phyloP scores from a whole-genome alignment of 2,113 vertebrate genomes.

The Drymodes brunneopygia region DNA sequence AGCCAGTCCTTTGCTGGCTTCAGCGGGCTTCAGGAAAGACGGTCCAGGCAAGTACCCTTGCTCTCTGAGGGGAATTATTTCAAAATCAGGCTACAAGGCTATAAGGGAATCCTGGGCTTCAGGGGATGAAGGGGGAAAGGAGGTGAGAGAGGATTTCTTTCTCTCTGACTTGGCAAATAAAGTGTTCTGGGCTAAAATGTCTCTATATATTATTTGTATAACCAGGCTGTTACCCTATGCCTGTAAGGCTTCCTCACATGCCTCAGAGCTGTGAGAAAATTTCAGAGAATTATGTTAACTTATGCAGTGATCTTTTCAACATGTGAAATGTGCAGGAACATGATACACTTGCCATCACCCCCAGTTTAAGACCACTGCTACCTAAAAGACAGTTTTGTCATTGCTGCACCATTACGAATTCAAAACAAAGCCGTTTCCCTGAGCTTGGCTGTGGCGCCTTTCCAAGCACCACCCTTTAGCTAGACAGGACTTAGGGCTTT shows the following conservation, averaged over 20 bases:
- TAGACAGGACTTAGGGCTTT: background rate
- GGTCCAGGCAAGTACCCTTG: slow-evolving; percentile 82
- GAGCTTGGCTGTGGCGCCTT: background rate
- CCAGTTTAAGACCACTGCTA: background rate
- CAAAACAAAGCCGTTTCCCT: background rate
- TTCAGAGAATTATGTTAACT: background rate
- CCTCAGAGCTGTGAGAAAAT: background rate
- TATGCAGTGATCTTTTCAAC: background rate
- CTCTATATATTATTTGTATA: background rate
- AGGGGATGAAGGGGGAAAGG: background rate
- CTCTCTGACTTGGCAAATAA: background rate
- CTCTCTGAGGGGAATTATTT: background rate
- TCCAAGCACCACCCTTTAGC: background rate
- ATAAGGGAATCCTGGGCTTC: background rate
- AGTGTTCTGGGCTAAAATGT: background rate
- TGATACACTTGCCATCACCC: background rate
- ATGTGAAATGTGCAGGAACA: background rate
- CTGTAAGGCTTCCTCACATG: background rate
- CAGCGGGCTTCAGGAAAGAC: slow-evolving; percentile 92
- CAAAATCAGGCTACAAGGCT: background rate
- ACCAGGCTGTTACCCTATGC: background rate
- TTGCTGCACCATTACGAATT: background rate
- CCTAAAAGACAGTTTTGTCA: background rate
- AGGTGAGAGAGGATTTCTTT: background rate
- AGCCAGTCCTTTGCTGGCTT: slow-evolving; percentile 98